Base-by-base conservation (phyloP, 2,113 vertebrate genomes). In the Pleuronectes platessa region DNA sequence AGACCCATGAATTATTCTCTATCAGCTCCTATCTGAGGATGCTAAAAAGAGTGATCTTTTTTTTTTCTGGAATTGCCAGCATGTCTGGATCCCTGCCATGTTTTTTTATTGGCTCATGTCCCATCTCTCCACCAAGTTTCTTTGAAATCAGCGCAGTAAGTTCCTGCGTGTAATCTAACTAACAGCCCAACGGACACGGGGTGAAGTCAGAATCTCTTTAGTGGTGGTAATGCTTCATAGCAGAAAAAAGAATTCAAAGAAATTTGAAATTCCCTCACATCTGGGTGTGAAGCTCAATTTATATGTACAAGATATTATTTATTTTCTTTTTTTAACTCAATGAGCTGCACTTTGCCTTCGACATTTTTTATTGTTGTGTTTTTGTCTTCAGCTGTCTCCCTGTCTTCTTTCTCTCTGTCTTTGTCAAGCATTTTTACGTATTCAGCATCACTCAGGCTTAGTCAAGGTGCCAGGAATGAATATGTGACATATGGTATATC, bases 381-480 rank as follows among this genome's bases (percentile, higher is more conserved):
- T 76, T 45, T 84, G 11, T 72, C 62, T 76, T 15, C 18, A 6
- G 37, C 23, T 26, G 15, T 37, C 12, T 1, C 8, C 27, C n/a
- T 11, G 0, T 42, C 40, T 42, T 42, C 40, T 42, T 42, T 42
- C 12, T 68, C 49, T 63, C 42, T 68, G 20, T 61, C 54, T n/a
- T 71, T 85, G 66, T 86, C 51, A 76, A 72, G 64, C 68, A 53
- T 27, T 21, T 68, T 67, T 78, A 21, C 61, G 68, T 68, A 26
- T 68, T 62, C 53, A 7, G 58, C 37, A 56, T 83, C 81, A 27
- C 49, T 80, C 67, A 64, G 59, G 40, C 75, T 81, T 62, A 83
- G 45, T 81, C 27, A 71, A 73, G 84, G 78, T 72, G 74, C 55
- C 23, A 67, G 58, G 47, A 66, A 68, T 59, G 70, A 58, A 54